These are phyloP conservation scores for Bagarius yarrelli DNA, from an alignment of 2,113 vertebrate species.

Conservation along the genomic window DNA sequence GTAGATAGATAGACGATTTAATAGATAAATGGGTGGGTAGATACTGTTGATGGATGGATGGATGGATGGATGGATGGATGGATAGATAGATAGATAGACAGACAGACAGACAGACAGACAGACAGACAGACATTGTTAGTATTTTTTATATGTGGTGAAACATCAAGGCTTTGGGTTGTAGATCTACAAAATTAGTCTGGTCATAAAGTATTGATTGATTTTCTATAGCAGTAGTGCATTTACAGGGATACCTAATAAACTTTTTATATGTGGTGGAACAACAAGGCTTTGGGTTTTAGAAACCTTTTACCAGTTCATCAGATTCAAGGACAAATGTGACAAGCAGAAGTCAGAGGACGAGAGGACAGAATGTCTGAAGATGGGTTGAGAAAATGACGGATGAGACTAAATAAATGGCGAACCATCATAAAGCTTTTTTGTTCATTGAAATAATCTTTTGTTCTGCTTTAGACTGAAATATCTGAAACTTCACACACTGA, in stretches of 20 bases:
- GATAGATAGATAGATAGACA: too few relatives aligned
- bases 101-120: too few relatives aligned
- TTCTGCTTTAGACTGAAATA: constrained; percentile 38
- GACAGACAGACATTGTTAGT: too few relatives aligned
- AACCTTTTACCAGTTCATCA: constrained; percentile 45
- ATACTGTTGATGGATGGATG: too few relatives aligned
- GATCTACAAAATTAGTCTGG: not conserved
- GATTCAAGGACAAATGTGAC: constrained; percentile 31
- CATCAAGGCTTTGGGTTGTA: too few relatives aligned
- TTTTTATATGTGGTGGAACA: too few relatives aligned
- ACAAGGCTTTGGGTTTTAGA: too few relatives aligned
- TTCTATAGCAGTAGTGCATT: not conserved
- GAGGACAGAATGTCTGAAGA: constrained; percentile 48
- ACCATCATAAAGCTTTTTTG: constrained; percentile 37
- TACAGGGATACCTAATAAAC: too few relatives aligned
- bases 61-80: too few relatives aligned
- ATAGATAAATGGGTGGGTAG: too few relatives aligned
- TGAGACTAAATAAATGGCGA: constrained; percentile 59
- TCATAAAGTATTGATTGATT: not conserved
- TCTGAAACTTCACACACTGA: constrained; percentile 45
- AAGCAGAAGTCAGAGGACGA: constrained; percentile 56
- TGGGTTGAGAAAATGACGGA: constrained; percentile 56
- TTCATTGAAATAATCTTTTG: constrained; percentile 38
- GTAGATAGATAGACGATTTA: too few relatives aligned
- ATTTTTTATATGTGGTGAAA: too few relatives aligned